These are phyloP conservation scores for Muscicapa striata DNA, from an alignment of 2,797 vertebrate genomes.

Conservation along the genomic window DNA sequence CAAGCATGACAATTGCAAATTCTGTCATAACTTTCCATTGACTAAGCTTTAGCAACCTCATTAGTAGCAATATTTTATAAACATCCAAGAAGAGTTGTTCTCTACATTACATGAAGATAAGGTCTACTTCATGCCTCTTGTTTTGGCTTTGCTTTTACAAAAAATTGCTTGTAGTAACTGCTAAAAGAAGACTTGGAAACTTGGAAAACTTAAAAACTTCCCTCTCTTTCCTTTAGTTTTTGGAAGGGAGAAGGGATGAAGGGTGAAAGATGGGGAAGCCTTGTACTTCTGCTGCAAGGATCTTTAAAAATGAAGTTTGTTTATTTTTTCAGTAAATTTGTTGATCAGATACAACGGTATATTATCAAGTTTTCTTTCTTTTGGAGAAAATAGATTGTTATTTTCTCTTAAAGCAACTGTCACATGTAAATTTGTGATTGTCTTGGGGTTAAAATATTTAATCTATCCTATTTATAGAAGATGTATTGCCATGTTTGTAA, in stretches of 20 bases:
- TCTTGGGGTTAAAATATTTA: not conserved
- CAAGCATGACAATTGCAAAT: not conserved
- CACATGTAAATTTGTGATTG: accelerated
- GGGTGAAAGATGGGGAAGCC: not conserved
- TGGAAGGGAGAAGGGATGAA: not conserved
- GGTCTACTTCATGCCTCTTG: not conserved
- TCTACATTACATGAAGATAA: not conserved
- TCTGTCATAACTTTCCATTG: not conserved
- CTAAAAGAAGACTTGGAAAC: not conserved
- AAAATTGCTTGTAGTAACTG: not conserved
- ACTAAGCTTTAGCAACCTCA: not conserved
- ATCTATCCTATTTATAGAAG: not conserved
- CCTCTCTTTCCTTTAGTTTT: not conserved
- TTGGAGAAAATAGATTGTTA: not conserved
- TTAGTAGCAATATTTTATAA: constrained; percentile 6
- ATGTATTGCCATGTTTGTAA: not conserved
- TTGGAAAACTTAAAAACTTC: not conserved
- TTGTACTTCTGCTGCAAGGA: not conserved
- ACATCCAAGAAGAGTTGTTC: not conserved
- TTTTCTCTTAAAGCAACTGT: not conserved
- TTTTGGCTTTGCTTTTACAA: not conserved
- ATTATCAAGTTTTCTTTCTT: not conserved
- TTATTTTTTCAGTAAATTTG: not conserved
- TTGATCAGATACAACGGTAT: not conserved
- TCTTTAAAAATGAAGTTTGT: not conserved